A percentile compares a stretch with the other conserved stretches of the same genome.
Evolutionary conservation across 2,888 invertebrate genomes (phyloP).

Genomic region (Lysandra coridon): DNA sequence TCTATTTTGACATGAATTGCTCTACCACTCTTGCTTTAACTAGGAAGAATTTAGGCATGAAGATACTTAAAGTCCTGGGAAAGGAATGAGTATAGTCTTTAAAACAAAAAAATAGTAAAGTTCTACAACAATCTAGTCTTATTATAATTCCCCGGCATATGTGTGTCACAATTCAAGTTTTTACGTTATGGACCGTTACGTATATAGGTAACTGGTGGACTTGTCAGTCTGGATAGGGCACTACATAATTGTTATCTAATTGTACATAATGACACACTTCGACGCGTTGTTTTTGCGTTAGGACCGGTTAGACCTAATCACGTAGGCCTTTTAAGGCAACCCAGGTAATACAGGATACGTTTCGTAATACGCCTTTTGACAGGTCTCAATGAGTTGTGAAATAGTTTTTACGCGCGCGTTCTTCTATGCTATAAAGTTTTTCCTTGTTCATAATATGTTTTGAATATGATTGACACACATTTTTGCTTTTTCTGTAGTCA

Average conservation of each 20-base stretch:
- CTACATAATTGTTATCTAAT: conserved; percentile 28
- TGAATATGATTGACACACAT: neutral
- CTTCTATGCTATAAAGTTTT: conserved; percentile 7
- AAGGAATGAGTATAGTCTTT: too few relatives aligned
- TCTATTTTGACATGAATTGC: neutral
- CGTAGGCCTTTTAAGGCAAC: conserved; percentile 41
- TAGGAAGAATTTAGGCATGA: neutral
- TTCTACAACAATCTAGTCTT: neutral
- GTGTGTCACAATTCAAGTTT: neutral
- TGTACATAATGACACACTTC: conserved; percentile 26
- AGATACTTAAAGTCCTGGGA: too few relatives aligned
- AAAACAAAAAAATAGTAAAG: neutral
- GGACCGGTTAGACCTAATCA: conserved; percentile 38
- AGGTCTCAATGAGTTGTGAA: conserved; percentile 32
- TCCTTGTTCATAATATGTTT: neutral
- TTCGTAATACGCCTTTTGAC: conserved; percentile 31
- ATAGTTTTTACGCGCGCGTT: conserved; percentile 20
- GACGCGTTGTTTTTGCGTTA: conserved; percentile 22
- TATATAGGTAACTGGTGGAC: neutral
- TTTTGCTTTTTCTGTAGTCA: neutral
- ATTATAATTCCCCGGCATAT: neutral
- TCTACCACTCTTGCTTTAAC: neutral
- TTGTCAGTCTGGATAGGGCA: conserved; percentile 7
- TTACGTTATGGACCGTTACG: neutral
- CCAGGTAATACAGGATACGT: conserved; percentile 42